Conservation (phyloP, 37 sponge, comb jelly and placozoan species). For the Chondrilla cf. caribensis region DNA sequence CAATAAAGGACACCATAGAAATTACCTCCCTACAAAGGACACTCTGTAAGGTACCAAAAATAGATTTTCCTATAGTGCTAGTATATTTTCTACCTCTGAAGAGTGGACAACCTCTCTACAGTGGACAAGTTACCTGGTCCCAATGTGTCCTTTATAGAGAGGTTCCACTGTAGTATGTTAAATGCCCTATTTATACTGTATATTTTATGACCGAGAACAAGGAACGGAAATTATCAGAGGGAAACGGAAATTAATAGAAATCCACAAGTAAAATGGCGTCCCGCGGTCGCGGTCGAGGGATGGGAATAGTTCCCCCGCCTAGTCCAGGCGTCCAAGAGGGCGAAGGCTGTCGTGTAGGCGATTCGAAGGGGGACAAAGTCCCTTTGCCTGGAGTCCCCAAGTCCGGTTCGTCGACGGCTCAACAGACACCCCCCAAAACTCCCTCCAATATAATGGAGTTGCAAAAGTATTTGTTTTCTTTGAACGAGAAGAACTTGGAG, state of each 20-base stretch:
- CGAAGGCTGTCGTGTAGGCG: background rate
- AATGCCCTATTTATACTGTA: too few relatives aligned
- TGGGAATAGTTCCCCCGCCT: constrained; percentile 2
- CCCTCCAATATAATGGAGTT: background rate
- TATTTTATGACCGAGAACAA: too few relatives aligned
- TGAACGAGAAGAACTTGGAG: constrained; percentile 37
- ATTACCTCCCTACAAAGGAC: too few relatives aligned
- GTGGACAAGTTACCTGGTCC: too few relatives aligned
- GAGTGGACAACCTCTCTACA: too few relatives aligned
- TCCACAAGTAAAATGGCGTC: constrained; percentile 32
- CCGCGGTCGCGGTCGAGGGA: constrained; percentile 49
- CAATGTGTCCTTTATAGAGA: too few relatives aligned
- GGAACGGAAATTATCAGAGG: background rate
- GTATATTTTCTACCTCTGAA: too few relatives aligned
- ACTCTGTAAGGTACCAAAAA: too few relatives aligned
- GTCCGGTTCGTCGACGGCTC: background rate
- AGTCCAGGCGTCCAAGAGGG: constrained; percentile 4
- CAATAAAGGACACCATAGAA: too few relatives aligned
- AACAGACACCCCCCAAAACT: background rate
- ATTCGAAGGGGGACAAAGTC: background rate
- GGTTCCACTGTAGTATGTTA: too few relatives aligned
- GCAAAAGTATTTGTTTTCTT: constrained; percentile 5
- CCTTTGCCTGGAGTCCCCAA: background rate
- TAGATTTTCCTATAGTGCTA: too few relatives aligned
- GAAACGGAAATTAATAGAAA: background rate